phyloP scores from a whole-genome alignment of 2,113 vertebrate species.

The Condylura cristata region DNA sequence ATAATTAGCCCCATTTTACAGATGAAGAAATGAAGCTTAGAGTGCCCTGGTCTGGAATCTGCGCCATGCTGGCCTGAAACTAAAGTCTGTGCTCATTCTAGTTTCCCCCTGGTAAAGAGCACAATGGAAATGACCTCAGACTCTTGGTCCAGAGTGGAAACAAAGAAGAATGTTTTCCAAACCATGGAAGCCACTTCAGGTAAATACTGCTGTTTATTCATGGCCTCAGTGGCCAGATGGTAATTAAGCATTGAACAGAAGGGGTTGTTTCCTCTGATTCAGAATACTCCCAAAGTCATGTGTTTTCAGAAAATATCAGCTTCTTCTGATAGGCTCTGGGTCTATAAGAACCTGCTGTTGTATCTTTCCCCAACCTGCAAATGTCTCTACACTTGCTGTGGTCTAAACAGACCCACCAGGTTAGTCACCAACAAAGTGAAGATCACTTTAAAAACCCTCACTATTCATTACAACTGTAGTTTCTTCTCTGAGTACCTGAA shows the following conservation, averaged over 20 bases:
- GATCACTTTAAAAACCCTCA: neutral
- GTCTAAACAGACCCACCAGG: neutral
- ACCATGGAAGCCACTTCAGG: constrained; percentile 39
- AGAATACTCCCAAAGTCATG: constrained; percentile 40
- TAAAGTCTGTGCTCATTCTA: neutral
- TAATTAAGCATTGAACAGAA: constrained; percentile 71
- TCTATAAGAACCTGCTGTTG: neutral
- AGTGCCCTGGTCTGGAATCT: neutral
- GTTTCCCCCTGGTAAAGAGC: neutral
- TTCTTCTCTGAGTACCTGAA: neutral
- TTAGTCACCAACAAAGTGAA: neutral
- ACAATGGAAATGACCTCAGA: neutral
- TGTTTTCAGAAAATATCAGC: constrained; percentile 64
- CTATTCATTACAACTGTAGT: neutral
- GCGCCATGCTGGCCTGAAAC: neutral
- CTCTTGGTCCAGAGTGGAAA: neutral
- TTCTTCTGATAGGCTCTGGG: constrained; percentile 7
- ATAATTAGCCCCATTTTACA: neutral
- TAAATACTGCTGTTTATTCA: constrained; percentile 64
- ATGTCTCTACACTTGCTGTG: neutral
- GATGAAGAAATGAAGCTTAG: neutral
- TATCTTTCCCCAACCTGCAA: neutral
- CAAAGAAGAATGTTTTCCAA: constrained; percentile 49
- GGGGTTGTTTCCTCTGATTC: constrained; percentile 56
- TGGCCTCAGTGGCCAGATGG: constrained; percentile 64